A percentile compares a stretch with the other conserved stretches of the same genome.
Conservation (phyloP, 2,888 invertebrate genomes). For the Brenthis daphne region DNA sequence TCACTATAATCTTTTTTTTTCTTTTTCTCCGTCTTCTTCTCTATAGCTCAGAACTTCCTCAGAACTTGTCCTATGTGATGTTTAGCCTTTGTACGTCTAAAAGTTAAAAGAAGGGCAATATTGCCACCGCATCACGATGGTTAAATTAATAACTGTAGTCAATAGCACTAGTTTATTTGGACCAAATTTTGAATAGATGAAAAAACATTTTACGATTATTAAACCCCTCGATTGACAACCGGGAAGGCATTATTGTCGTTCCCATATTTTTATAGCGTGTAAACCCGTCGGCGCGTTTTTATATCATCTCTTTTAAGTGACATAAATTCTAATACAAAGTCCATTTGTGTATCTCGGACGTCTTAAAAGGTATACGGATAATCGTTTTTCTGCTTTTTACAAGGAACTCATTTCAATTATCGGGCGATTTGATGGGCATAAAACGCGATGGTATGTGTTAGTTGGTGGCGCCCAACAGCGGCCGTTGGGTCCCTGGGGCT, state of each 20-base stretch:
- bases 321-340: conserved; percentile 82
- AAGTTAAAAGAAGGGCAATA: too few relatives aligned
- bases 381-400: conserved; percentile 82
- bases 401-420: conserved; percentile 83
- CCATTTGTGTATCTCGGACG: conserved; percentile 82
- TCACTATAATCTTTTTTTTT: too few relatives aligned
- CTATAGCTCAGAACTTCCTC: too few relatives aligned
- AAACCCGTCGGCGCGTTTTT: conserved; percentile 80
- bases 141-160: conserved; percentile 5
- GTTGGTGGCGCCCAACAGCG: conserved; percentile 72
- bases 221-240: conserved; percentile 78
- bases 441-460: conserved; percentile 76
- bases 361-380: conserved; percentile 81
- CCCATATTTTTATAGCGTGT: conserved; percentile 82
- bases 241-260: conserved; percentile 75
- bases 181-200: conserved; percentile 60
- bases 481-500: conserved; percentile 65
- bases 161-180: conserved; percentile 19
- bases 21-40: too few relatives aligned
- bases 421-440: conserved; percentile 78
- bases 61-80: too few relatives aligned
- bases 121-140: neutral
- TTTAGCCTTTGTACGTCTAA: too few relatives aligned
- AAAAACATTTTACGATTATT: conserved; percentile 81
- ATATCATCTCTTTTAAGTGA: conserved; percentile 80